Evolutionary conservation across 2,113 vertebrate genomes (phyloP), one percentile per base, ranked within the genome.

Genomic region (Cyprinodon tularosa): DNA sequence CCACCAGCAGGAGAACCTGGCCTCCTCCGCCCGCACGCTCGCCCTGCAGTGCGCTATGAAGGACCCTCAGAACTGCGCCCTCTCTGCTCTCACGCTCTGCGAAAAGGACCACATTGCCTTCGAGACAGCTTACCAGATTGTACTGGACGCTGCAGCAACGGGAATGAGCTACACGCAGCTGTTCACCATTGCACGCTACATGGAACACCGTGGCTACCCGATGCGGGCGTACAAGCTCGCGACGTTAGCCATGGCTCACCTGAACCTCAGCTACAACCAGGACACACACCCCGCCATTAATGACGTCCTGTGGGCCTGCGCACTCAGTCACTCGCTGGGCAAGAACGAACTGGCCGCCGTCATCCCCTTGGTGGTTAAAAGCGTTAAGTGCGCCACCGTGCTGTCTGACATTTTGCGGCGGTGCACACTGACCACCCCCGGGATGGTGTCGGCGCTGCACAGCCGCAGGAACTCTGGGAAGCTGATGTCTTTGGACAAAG

Each of bases 81-180:
- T 99, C 72, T 99, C 98, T 0, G 98, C 98, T 68, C 95, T 99
- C 38, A 99, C 98, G 14, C 96, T 99, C 82, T 99, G 98, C 1
- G 98, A 99, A 93, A 99, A 99, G 90, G 98, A 99, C 94, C 98
- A 99, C 92, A 98, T 98, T 7, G 97, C 98, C 94, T 99, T 99
- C 12, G 98, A 99, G 94, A 98, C 98, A 4, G 98, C 98, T 89
- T 99, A 99, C 92, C 98, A 99, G 95, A 99, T 99, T 5, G 98
- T 98, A 83, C 96, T 98, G 1, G 98, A 99, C 0, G 97, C 98
- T 0, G 98, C 98, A 0, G 94, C 97, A 22, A 97, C 97, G 0
- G 97, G 97, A 88, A 98, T 99, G 97, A 98, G 96, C 86, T 98
- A 99, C 88, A 96, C 97, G 0, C 98, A 99, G 90, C 96, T 99